Base-by-base conservation (phyloP, 2,797 vertebrate species). In the Coranthus polyacanthus region DNA sequence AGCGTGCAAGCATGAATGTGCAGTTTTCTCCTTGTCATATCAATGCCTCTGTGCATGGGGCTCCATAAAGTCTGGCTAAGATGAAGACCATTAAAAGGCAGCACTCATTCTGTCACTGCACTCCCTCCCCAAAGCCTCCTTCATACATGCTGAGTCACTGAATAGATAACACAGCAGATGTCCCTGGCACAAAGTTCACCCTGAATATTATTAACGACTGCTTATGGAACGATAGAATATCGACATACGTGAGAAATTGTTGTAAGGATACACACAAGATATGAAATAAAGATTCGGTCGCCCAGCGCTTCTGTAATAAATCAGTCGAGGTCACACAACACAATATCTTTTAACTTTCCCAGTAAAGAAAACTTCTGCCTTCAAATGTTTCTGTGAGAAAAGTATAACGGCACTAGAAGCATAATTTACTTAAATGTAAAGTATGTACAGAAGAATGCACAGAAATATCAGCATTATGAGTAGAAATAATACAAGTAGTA, bases 131-230 rank as follows among this genome's bases (percentile, higher is more conserved):
- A 13, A 17, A 67, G 46, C 54, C 60, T 81, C 58, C 74, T 63
- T 68, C 49, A 64, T 43, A 78, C 64, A 72, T 83, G 82, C 82
- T 80, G 85, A 88, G 68, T 87, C 79, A 82, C 59, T 69, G 79
- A 82, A 85, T 82, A 72, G 69, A 78, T 81, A 70, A 83, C 44
- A 54, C 51, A 56, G 68, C 49, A 62, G 58, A 78, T 76, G 78
- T 79, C 86, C 79, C 73, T 29, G 34, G 68, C 77, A 81, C 78
- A 69, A 78, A 75, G 75, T 70, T 79, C 80, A 68, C 47, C 42
- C 54, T 73, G 59, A 54, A 60, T 68, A 50, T 56, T 60, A 75
- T 80, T 72, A 81, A 69, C 32, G 49, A 38, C 45, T 10, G 29
- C 72, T 62, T 68, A 42, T 50, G 20, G 41, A 74, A 57, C 29